Percentiles rank a stretch among this genome's conserved stretches.
Evolutionary conservation across 2,888 invertebrate genomes (phyloP).

Genomic region (Auanema freiburgensis): DNA sequence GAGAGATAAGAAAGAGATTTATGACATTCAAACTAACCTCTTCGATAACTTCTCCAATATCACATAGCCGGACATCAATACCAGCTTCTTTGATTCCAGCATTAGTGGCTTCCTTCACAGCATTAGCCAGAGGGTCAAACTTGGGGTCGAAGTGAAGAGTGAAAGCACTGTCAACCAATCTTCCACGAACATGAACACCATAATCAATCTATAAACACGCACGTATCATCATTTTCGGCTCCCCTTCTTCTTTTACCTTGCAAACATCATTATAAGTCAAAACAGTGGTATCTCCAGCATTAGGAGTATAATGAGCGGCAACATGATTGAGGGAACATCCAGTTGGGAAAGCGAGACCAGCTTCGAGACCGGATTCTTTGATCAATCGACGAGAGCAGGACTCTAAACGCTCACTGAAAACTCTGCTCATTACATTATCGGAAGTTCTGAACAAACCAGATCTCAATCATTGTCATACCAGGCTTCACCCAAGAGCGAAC

Average conservation of each 20-base stretch:
- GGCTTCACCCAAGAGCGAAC: slow-evolving; percentile 93
- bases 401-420: slow-evolving; percentile 81
- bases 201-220: slow-evolving; percentile 61
- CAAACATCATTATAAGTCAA: slow-evolving; percentile 93
- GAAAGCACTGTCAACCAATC: slow-evolving; percentile 98
- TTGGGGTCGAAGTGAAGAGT: slow-evolving; percentile 94
- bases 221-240: too few relatives aligned
- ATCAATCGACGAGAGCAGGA: slow-evolving; percentile 86
- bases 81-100: slow-evolving; percentile 93
- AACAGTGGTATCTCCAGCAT: slow-evolving; percentile 93
- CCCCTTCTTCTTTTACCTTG: too few relatives aligned
- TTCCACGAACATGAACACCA: slow-evolving; percentile 65
- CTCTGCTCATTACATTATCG: not conserved
- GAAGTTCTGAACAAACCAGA: slow-evolving; percentile 72
- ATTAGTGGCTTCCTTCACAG: slow-evolving; percentile 96
- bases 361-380: slow-evolving; percentile 89
- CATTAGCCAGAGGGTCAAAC: slow-evolving; percentile 88
- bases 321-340: slow-evolving; percentile 98
- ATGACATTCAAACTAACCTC: slow-evolving; percentile 72
- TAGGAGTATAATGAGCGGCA: slow-evolving; percentile 99
- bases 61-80: slow-evolving; percentile 94
- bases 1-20: slow-evolving; percentile 4
- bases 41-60: slow-evolving; percentile 91
- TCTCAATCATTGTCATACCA: slow-evolving; percentile 98
- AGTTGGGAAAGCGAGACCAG: slow-evolving; percentile 85